phyloP scores from a whole-genome alignment of 2,113 vertebrate genomes.

The Entomyzon cyanotis region DNA sequence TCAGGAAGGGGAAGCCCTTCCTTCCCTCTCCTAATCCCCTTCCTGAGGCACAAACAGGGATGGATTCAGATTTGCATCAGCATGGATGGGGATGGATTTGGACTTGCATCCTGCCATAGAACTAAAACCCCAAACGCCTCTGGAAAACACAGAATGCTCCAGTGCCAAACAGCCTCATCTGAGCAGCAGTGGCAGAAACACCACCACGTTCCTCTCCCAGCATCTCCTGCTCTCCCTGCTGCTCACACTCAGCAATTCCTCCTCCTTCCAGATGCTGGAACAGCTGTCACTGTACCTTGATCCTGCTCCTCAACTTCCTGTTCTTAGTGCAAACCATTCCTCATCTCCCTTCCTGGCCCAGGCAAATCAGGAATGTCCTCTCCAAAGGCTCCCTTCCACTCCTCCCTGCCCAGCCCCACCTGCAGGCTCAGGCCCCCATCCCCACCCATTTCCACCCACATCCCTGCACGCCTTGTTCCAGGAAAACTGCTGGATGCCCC shows the following conservation, averaged over 20 bases:
- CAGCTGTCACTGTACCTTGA: neutral
- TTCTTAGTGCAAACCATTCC: neutral
- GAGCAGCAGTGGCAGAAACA: neutral
- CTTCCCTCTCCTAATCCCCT: neutral
- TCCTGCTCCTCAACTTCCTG: neutral
- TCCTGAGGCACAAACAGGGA: neutral
- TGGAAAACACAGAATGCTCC: neutral
- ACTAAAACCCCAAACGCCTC: neutral
- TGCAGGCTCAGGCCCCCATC: neutral
- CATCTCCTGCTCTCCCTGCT: neutral
- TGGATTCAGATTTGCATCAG: neutral
- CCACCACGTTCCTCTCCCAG: accelerated
- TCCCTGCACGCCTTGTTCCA: neutral
- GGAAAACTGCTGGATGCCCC: neutral
- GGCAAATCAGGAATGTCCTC: neutral
- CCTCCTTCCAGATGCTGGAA: neutral
- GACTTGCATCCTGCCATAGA: neutral
- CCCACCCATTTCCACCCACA: neutral
- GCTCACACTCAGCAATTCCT: neutral
- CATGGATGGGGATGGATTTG: neutral
- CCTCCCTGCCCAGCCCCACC: neutral
- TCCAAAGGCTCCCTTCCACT: neutral
- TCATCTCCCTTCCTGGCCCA: neutral
- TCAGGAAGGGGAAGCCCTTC: neutral
- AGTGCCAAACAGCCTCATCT: neutral